Evolutionary conservation across 2,113 vertebrate genomes (phyloP).

Genomic region (Copsychus sechellarum): DNA sequence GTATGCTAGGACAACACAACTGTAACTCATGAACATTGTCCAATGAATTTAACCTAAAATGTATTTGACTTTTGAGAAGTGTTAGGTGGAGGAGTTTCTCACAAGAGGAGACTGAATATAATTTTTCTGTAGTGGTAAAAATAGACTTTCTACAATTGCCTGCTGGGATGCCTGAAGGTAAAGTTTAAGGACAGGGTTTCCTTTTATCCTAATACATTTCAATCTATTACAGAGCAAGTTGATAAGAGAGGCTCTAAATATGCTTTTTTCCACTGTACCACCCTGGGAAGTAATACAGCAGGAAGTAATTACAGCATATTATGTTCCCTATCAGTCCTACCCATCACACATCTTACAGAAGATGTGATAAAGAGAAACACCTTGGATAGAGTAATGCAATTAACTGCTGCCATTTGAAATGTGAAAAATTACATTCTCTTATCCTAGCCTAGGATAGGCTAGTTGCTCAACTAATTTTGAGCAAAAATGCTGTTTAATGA

Average conservation of each 20-base stretch:
- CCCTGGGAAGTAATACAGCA: conserved; percentile 22
- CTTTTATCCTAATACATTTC: conserved; percentile 48
- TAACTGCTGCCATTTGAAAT: conserved; percentile 26
- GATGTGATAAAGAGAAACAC: conserved; percentile 9
- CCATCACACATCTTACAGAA: background rate
- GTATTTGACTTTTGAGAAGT: background rate
- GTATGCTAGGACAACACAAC: background rate
- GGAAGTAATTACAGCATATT: conserved; percentile 44
- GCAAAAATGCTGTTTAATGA: background rate
- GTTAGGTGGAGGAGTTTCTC: background rate
- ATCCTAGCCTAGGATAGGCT: background rate
- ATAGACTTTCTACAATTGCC: background rate
- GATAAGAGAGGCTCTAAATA: conserved; percentile 1
- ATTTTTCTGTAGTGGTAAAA: background rate
- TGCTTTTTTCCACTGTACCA: background rate
- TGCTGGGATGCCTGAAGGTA: conserved; percentile 16
- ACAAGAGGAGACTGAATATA: background rate
- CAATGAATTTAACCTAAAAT: background rate
- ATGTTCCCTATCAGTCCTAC: conserved; percentile 16
- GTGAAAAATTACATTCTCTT: conserved; percentile 1
- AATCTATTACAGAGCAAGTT: background rate
- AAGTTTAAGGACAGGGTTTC: conserved; percentile 22
- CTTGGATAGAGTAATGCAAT: conserved; percentile 7
- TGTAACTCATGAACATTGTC: background rate
- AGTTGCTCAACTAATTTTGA: background rate